Evolutionary conservation across 1,140 invertebrate species (phyloP), one percentile per base, ranked within the genome.

Genomic region (Megalonaias nervosa): DNA sequence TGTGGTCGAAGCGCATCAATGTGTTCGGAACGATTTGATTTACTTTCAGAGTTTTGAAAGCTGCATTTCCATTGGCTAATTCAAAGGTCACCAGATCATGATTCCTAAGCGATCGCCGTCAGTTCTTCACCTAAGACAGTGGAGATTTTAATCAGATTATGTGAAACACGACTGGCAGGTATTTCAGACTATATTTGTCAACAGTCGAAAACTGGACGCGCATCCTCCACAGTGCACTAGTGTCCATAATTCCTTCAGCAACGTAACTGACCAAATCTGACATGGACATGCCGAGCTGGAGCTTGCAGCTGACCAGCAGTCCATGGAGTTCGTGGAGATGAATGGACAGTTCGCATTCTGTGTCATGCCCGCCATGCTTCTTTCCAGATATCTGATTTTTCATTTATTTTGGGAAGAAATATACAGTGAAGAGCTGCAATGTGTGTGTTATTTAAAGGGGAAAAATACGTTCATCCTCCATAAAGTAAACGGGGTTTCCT

Each of bases 281-380:
- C 26, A 26, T n/a, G n/a, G n/a, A n/a, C n/a, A n/a, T n/a, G n/a
- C n/a, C n/a, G n/a, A n/a, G n/a, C n/a, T n/a, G n/a, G n/a, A n/a
- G 23, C n/a, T 26, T 70, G 75, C 65, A 56, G 19, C 21, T 55
- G 68, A 62, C 81, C 76, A 9, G 80, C 64, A 21, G 31, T 56
- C 67, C 38, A 75, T 58, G 79, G 38, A 55, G 17, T 57, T 15
- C 60, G 17, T 62, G 81, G 76, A 26, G 81, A 71, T n/a, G 77
- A 76, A 13, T 74, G 65, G 9, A 67, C 81, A 38, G 81, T 82
- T 58, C 77, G 56, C 19, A 79, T 75, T 67, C 77, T 72, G 57
- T 82, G 81, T 14, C 57, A 19, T 65, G 76, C 67, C n/a, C n/a
- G n/a, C 77, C 74, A 82, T 61, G 81, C 77, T 26, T 72, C 60